phyloP scores from a whole-genome alignment of 2,888 invertebrate species.

The Lepetodrilus schrolli region DNA sequence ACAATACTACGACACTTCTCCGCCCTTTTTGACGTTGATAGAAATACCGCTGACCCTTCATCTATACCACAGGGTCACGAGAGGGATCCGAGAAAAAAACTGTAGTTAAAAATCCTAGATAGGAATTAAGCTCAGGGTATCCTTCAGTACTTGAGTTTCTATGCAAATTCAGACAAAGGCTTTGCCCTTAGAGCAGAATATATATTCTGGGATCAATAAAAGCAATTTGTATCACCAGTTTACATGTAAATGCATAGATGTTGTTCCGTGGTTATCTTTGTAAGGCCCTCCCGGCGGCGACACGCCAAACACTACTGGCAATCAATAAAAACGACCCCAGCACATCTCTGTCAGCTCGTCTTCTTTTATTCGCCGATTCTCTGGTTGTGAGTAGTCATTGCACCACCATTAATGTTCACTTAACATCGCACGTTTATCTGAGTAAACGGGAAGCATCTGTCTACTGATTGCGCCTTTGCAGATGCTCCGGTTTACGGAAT shows the following conservation, averaged over 20 bases:
- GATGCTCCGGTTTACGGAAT: too few species aligned
- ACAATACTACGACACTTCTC: neutral
- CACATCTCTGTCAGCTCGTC: neutral
- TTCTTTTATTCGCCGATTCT: neutral
- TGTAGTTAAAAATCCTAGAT: neutral
- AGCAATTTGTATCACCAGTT: neutral
- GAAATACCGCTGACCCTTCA: neutral
- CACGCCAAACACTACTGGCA: neutral
- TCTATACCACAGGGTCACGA: neutral
- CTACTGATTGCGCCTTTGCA: too few species aligned
- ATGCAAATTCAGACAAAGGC: neutral
- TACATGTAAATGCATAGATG: neutral
- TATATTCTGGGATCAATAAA: neutral
- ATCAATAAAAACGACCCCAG: neutral
- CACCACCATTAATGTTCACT: neutral
- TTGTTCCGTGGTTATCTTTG: neutral
- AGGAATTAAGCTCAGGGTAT: neutral
- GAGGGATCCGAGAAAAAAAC: neutral
- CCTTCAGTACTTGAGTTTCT: neutral
- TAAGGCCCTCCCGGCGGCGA: neutral
- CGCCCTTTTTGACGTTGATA: neutral
- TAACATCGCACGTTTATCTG: too few species aligned
- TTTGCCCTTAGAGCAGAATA: neutral
- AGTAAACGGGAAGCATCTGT: too few species aligned
- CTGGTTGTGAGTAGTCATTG: neutral